These are phyloP conservation scores for Drosophila atripex DNA, from an alignment of 2,888 invertebrate genomes.

Conservation along the genomic window DNA sequence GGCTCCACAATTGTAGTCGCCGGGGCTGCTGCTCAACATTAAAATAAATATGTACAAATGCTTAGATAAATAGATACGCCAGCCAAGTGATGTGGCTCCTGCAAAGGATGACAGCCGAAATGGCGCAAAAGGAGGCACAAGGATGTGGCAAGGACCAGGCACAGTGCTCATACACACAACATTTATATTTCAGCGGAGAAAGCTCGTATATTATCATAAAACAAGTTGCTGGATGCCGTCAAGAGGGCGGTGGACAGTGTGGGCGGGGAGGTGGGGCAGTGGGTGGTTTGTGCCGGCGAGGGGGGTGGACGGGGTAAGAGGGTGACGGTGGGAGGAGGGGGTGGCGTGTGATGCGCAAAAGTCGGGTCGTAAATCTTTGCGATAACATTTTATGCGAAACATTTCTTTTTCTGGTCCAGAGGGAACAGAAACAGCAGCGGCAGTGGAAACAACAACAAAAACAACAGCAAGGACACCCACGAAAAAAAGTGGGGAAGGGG, in stretches of 20 bases:
- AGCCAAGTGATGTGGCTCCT: constrained; percentile 63
- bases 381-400: constrained; percentile 85
- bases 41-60: constrained; percentile 81
- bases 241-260: constrained; percentile 17
- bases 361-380: constrained; percentile 85
- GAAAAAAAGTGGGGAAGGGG: constrained; percentile 13
- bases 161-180: constrained; percentile 77
- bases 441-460: constrained; percentile 41
- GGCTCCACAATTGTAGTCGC: constrained; percentile 71
- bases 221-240: constrained; percentile 74
- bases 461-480: constrained; percentile 67
- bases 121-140: constrained; percentile 66
- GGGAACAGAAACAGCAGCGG: constrained; percentile 59
- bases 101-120: constrained; percentile 65
- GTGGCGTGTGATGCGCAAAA: constrained; percentile 83
- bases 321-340: too few relatives aligned
- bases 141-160: constrained; percentile 31
- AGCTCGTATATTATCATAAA: constrained; percentile 84
- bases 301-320: neutral
- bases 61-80: constrained; percentile 69
- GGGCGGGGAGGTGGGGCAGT: constrained; percentile 7
- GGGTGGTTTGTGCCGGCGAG: constrained; percentile 30
- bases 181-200: constrained; percentile 83
- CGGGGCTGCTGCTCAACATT: constrained; percentile 67
- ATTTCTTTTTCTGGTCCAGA: constrained; percentile 82